These are phyloP conservation scores for Micromys minutus DNA, from an alignment of 2,113 vertebrate species.

Conservation along the genomic window DNA sequence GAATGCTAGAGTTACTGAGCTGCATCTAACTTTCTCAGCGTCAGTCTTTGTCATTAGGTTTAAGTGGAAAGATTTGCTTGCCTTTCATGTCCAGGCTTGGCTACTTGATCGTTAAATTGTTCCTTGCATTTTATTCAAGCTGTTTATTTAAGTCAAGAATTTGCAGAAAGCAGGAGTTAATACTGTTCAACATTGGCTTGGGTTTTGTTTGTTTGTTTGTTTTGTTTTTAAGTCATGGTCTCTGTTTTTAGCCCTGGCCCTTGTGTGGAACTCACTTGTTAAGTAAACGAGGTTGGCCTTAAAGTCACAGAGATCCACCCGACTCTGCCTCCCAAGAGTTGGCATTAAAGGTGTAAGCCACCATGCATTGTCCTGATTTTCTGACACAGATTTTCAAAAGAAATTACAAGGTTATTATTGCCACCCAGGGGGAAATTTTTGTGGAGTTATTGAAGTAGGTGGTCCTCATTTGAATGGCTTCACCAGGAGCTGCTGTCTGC, in stretches of 20 bases:
- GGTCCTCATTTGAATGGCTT: background rate
- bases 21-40: background rate
- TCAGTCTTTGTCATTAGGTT: background rate
- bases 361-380: conserved; percentile 27
- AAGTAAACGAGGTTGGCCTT: background rate
- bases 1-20: too few species aligned
- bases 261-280: background rate
- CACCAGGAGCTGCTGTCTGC: background rate
- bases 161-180: background rate
- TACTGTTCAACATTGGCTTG: background rate
- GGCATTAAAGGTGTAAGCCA: background rate
- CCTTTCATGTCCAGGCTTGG: background rate
- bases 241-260: background rate
- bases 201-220: background rate
- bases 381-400: conserved; percentile 31
- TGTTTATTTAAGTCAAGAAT: conserved; percentile 1
- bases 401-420: background rate
- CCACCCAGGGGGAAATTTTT: conserved; percentile 2
- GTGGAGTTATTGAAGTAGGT: background rate
- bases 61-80: background rate
- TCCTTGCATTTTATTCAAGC: background rate
- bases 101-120: background rate
- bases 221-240: background rate
- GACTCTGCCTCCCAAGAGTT: background rate
- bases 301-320: background rate